These are phyloP conservation scores for Centropristis striata DNA, from an alignment of 2,113 vertebrate genomes.

Conservation along the genomic window DNA sequence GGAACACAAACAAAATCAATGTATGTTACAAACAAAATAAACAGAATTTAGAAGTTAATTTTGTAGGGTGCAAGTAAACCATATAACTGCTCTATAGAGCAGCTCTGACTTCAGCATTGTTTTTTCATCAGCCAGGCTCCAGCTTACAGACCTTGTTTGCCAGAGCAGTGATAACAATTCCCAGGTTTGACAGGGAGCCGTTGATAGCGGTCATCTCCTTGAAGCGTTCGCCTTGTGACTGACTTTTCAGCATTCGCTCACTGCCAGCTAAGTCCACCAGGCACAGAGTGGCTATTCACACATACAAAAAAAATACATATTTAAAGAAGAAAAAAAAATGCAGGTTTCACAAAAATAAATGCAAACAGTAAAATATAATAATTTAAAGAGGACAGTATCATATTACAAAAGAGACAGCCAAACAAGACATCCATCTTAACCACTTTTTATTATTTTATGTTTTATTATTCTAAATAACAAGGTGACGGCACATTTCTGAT, in stretches of 20 bases:
- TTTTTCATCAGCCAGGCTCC: no score
- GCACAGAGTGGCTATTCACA: conserved; percentile 90
- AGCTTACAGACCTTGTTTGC: conserved; percentile 85
- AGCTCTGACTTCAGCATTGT: background rate
- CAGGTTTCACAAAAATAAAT: background rate
- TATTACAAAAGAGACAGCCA: no score
- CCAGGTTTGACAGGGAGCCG: conserved; percentile 93
- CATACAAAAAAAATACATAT: background rate
- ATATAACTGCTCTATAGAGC: background rate
- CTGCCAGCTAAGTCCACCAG: conserved; percentile 97
- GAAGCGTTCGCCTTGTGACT: conserved; percentile 93
- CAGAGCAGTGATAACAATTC: conserved; percentile 93
- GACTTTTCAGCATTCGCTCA: conserved; percentile 92
- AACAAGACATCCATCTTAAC: background rate
- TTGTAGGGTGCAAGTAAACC: background rate
- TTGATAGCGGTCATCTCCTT: conserved; percentile 98
- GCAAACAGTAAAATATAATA: background rate
- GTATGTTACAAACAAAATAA: background rate
- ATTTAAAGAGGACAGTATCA: background rate
- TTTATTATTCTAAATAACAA: background rate
- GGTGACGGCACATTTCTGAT: background rate
- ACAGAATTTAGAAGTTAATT: background rate
- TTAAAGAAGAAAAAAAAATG: background rate
- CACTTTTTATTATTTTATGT: no score
- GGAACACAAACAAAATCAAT: conserved; percentile 51